These are phyloP conservation scores for Pyralis farinalis DNA, from an alignment of 2,888 invertebrate genomes.

Conservation along the genomic window DNA sequence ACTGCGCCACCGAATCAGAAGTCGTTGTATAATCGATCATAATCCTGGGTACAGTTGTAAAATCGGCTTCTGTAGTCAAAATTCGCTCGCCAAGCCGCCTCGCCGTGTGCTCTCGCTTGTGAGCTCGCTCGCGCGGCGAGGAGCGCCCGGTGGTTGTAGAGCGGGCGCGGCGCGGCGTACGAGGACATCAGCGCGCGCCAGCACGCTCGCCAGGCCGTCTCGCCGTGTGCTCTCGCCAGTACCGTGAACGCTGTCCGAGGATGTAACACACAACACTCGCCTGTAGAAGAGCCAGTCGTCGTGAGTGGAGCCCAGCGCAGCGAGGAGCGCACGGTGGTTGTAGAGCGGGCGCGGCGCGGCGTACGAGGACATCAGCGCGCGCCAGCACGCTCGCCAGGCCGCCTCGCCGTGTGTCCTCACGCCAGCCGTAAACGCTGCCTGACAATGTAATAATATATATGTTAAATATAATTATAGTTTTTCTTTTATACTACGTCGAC, in stretches of 20 bases:
- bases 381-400: conserved; percentile 91
- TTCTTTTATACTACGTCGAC: no score
- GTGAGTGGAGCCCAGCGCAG: conserved; percentile 85
- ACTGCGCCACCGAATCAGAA: no score
- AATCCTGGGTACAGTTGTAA: no score
- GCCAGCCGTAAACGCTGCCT: conserved; percentile 81
- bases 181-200: conserved; percentile 87
- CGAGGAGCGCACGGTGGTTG: conserved; percentile 77
- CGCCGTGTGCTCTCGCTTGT: no score
- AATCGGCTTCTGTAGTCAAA: no score
- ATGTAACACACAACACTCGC: no score
- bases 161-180: conserved; percentile 85
- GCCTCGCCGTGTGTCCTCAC: conserved; percentile 85
- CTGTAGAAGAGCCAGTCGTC: conserved; percentile 92
- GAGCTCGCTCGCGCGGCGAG: conserved; percentile 87
- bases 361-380: conserved; percentile 83
- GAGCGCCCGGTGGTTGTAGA: conserved; percentile 67
- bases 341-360: conserved; percentile 84
- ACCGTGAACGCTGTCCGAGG: conserved; percentile 77
- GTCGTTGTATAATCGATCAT: no score
- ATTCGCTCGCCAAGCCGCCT: no score
- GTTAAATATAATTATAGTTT: no score
- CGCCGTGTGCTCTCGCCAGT: no score
- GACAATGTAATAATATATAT: no score
- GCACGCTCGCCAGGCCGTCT: no score